Base-by-base conservation (phyloP, 1,140 invertebrate species). In the Diuraphis noxia region DNA sequence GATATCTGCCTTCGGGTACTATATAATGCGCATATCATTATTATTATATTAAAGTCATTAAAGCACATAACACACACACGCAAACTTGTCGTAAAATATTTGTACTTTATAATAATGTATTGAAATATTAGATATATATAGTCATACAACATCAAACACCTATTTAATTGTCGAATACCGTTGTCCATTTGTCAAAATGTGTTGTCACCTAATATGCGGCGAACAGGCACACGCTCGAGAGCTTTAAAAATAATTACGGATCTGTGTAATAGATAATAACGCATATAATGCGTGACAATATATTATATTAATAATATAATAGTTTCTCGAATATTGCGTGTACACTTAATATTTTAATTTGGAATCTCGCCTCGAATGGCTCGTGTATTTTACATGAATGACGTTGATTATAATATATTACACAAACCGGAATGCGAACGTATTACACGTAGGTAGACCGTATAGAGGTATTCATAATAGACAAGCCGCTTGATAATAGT, bases 231-330 rank as follows among this genome's bases (percentile, higher is more conserved):
- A 72, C 56, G 56, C 56, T 72, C 56, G 13, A 72, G 56, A 72
- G 56, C n/a, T 72, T 72, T 72, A 72, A 72, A 72, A n/a, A 72
- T 72, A 72, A 72, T n/a, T n/a, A 72, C 30, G 56, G 56, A 72
- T 72, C n/a, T 4, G 13, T 17, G 56, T n/a, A n/a, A 72, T 72
- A 72, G 56, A 72, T 72, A 72, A 72, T 72, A 72, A 72, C 30
- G n/a, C n/a, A n/a, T 10, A 72, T 56, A 30, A 30, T 13, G 13
- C 13, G 4, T 72, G n/a, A 19, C 17, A 72, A n/a, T 72, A 72
- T 72, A 46, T 46, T 46, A 72, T 72, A 72, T n/a, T 72, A 72
- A 72, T 72, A 46, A 17, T 46, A 72, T 72, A 72, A 72, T 72
- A 72, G 56, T 72, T 72, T 72, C 30, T n/a, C 30, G 56, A 17